Evolutionary conservation across 1,140 invertebrate species (phyloP).

Genomic region (Eriocheir sinensis): DNA sequence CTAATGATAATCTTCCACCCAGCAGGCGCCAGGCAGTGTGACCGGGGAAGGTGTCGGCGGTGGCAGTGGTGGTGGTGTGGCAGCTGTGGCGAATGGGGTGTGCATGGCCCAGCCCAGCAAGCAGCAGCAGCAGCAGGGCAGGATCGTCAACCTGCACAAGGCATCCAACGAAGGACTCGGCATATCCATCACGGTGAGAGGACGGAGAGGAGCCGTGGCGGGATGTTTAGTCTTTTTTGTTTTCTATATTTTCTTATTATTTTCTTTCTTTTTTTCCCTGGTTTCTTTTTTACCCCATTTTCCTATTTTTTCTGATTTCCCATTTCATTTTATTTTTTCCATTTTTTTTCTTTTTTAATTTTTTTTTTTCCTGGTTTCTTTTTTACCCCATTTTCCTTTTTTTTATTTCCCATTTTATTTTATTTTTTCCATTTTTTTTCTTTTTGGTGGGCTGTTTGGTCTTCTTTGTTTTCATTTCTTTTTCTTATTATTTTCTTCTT

Average conservation of each 20-base stretch:
- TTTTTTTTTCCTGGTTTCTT: neutral
- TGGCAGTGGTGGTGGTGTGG: neutral
- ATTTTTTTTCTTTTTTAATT: neutral
- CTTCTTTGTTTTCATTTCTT: no score
- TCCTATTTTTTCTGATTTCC: neutral
- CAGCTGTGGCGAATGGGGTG: slow-evolving; percentile 74
- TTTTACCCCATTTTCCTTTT: neutral
- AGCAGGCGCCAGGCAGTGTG: neutral
- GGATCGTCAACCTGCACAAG: slow-evolving; percentile 85
- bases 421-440: no score
- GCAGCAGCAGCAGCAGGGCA: slow-evolving; percentile 58
- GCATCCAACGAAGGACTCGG: slow-evolving; percentile 89
- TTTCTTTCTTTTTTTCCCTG: neutral
- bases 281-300: neutral
- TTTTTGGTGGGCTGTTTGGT: no score
- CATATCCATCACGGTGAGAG: slow-evolving; percentile 90
- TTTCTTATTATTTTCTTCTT: no score
- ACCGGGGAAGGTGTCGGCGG: neutral
- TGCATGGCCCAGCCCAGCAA: slow-evolving; percentile 77
- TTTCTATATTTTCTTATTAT: neutral
- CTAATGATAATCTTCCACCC: no score
- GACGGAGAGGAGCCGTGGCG: neutral
- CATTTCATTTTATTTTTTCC: neutral
- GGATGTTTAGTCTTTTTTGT: neutral
- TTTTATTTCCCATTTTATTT: no score